These are phyloP conservation scores for Poeciliopsis infans DNA, from an alignment of 2,797 vertebrate genomes.

Conservation along the genomic window DNA sequence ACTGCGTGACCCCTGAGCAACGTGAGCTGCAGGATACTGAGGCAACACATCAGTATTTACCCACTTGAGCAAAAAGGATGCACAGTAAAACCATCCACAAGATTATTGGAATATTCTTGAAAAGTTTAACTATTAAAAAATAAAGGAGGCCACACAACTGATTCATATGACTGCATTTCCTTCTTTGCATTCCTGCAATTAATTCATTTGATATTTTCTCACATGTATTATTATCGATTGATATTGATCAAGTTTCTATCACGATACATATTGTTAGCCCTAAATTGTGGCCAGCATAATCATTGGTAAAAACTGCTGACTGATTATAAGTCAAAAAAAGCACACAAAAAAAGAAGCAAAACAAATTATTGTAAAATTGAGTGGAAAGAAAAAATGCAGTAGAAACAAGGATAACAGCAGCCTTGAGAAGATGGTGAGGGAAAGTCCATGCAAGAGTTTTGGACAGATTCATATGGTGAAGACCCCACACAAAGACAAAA, in stretches of 20 bases:
- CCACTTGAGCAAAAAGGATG: neutral
- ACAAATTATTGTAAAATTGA: neutral
- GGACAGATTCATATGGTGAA: too few relatives aligned
- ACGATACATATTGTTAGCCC: too few relatives aligned
- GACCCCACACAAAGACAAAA: neutral
- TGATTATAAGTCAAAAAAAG: too few relatives aligned
- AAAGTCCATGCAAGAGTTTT: neutral
- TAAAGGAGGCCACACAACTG: too few relatives aligned
- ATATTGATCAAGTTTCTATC: too few relatives aligned
- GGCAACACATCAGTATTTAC: neutral
- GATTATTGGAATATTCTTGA: neutral
- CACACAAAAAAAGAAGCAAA: too few relatives aligned
- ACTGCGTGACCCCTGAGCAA: constrained; percentile 11
- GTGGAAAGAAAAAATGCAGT: neutral
- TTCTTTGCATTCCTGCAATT: too few relatives aligned
- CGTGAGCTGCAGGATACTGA: neutral
- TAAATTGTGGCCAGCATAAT: too few relatives aligned
- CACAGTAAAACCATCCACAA: neutral
- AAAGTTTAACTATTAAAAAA: neutral
- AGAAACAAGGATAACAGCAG: neutral
- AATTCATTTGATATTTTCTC: too few relatives aligned
- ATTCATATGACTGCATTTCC: too few relatives aligned
- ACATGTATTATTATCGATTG: too few relatives aligned
- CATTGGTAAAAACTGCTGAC: too few relatives aligned
- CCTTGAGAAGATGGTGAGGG: neutral